Percentiles rank a stretch among this genome's conserved stretches.
Conservation (phyloP, 2,888 invertebrate genomes). For the Parascotia fuliginaria region DNA sequence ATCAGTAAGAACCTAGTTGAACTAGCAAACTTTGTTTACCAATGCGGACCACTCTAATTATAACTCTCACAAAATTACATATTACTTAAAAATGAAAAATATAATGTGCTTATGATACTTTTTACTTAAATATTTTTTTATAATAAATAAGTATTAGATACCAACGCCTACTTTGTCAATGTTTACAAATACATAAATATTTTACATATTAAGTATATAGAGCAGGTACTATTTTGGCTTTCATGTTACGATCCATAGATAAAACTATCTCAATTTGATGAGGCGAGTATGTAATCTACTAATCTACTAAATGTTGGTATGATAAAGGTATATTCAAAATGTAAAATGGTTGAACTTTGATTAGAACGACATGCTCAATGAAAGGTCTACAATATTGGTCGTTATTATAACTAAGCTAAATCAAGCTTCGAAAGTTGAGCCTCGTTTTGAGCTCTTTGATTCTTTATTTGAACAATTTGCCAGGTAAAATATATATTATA, state of each 20-base stretch:
- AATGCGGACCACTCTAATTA: too few relatives aligned
- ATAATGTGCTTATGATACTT: slow-evolving; percentile 19
- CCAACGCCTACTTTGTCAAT: slow-evolving; percentile 6
- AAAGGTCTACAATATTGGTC: slow-evolving; percentile 39
- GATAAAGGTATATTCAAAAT: not conserved
- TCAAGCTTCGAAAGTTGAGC: slow-evolving; percentile 34
- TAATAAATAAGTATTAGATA: slow-evolving; percentile 13
- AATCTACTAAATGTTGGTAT: not conserved
- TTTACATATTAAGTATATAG: slow-evolving; percentile 15
- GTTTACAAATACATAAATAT: slow-evolving; percentile 11
- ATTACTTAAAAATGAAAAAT: too few relatives aligned
- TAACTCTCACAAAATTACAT: not conserved
- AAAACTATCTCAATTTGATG: not conserved
- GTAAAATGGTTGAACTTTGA: not conserved
- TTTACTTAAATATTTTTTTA: slow-evolving; percentile 3
- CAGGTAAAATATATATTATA: not conserved
- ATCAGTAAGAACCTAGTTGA: too few relatives aligned
- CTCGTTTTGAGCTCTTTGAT: slow-evolving; percentile 24
- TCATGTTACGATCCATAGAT: slow-evolving; percentile 4
- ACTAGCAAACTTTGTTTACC: too few relatives aligned
- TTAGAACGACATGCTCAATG: slow-evolving; percentile 1
- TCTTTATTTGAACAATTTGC: not conserved
- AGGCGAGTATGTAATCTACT: not conserved
- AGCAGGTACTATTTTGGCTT: slow-evolving; percentile 48
- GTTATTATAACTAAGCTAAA: slow-evolving; percentile 29